These are phyloP conservation scores for Cygnus buccinator DNA, from an alignment of 2,113 vertebrate species.

Conservation along the genomic window DNA sequence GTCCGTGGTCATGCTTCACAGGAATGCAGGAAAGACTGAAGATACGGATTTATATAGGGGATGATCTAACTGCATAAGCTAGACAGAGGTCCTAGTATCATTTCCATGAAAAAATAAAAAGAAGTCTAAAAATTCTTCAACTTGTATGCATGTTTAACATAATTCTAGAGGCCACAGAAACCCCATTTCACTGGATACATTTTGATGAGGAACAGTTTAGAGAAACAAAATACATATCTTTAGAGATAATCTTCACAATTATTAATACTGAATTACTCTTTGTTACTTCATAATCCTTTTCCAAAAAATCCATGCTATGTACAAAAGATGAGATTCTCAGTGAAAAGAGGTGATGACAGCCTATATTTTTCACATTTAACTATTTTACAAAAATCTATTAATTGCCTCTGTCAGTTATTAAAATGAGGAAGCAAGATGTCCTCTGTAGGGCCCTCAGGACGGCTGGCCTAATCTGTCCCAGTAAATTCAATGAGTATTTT, in stretches of 20 bases:
- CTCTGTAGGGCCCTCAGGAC: constrained; percentile 64
- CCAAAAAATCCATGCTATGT: not conserved
- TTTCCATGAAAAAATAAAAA: not conserved
- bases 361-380: not conserved
- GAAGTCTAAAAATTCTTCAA: not conserved
- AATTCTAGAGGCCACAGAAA: not conserved
- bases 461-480: constrained; percentile 76
- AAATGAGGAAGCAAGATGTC: constrained; percentile 65
- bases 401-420: constrained; percentile 64
- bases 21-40: not conserved
- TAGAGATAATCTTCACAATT: not conserved
- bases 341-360: constrained; percentile 13
- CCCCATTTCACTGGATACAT: not conserved
- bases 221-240: not conserved
- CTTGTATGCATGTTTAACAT: not conserved
- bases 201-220: not conserved
- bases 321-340: not conserved
- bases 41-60: not conserved
- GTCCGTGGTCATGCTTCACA: not conserved
- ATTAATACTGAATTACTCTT: not conserved
- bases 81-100: not conserved
- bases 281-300: not conserved
- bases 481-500: constrained; percentile 75
- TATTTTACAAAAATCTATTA: constrained; percentile 54
- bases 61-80: not conserved